Percentiles rank a stretch among this genome's conserved stretches.
These are phyloP conservation scores for Hyperoplus immaculatus DNA, from an alignment of 2,797 vertebrate genomes.

Conservation along the genomic window DNA sequence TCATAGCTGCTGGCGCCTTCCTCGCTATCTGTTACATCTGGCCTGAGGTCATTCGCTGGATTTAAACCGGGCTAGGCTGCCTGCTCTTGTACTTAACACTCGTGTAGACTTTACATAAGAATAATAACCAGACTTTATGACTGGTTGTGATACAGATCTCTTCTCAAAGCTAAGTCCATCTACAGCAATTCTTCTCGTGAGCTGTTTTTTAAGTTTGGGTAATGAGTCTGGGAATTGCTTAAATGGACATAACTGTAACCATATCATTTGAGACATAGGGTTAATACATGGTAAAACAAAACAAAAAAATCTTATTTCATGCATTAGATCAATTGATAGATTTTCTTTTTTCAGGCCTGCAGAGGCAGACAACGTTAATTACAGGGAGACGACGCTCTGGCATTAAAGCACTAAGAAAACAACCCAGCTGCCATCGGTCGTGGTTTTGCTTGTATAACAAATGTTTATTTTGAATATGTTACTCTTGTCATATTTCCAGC, in stretches of 20 bases:
- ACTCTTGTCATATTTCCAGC: slow-evolving; percentile 24
- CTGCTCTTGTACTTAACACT: slow-evolving; percentile 9
- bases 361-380: slow-evolving; percentile 54
- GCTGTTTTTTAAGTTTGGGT: neutral
- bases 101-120: slow-evolving; percentile 9
- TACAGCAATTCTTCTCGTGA: neutral
- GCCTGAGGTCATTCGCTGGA: slow-evolving; percentile 14
- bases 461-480: slow-evolving; percentile 41
- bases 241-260: neutral
- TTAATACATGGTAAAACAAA: neutral
- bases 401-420: slow-evolving; percentile 14
- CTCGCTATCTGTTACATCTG: slow-evolving; percentile 33
- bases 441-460: slow-evolving; percentile 32
- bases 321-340: slow-evolving; percentile 8
- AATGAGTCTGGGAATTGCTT: neutral
- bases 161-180: neutral
- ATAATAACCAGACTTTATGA: slow-evolving; percentile 26
- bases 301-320: neutral
- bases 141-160: slow-evolving; percentile 10
- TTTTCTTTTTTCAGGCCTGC: slow-evolving; percentile 15
- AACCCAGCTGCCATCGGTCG: slow-evolving; percentile 22
- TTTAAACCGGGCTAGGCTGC: slow-evolving; percentile 11
- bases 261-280: neutral
- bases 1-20: slow-evolving; percentile 38
- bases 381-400: slow-evolving; percentile 47